A percentile compares a stretch with the other conserved stretches of the same genome.
phyloP scores from a whole-genome alignment of 2,888 invertebrate genomes.

The Nephrotoma flavescens region DNA sequence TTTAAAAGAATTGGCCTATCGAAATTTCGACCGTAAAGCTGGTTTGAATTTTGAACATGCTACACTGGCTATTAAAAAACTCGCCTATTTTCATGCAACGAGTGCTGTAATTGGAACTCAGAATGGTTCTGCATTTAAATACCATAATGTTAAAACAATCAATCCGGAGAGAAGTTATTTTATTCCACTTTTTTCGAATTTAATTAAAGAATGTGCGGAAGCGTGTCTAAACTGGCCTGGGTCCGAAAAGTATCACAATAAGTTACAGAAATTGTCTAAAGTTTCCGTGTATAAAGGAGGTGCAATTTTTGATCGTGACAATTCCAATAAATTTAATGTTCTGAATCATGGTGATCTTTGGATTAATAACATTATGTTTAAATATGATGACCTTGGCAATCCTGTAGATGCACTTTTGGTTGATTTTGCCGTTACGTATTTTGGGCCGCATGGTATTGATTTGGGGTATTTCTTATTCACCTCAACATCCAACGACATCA shows the following conservation, averaged over 20 bases:
- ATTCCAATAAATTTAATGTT: neutral
- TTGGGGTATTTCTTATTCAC: neutral
- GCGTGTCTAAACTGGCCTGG: neutral
- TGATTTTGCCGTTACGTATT: slow-evolving; percentile 1
- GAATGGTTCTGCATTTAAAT: neutral
- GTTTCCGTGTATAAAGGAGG: neutral
- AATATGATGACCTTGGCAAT: slow-evolving; percentile 7
- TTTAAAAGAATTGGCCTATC: slow-evolving; percentile 33
- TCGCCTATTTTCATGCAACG: slow-evolving; percentile 38
- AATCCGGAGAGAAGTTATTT: neutral
- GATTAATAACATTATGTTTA: slow-evolving; percentile 5
- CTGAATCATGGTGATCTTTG: slow-evolving; percentile 1
- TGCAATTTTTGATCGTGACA: neutral
- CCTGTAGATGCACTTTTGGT: slow-evolving; percentile 9
- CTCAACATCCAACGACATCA: neutral
- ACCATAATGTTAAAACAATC: neutral
- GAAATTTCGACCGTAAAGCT: slow-evolving; percentile 32
- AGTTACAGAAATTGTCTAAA: neutral
- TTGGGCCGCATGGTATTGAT: slow-evolving; percentile 1
- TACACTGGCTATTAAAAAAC: slow-evolving; percentile 31
- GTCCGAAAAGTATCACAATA: neutral
- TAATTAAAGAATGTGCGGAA: neutral
- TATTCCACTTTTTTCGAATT: slow-evolving; percentile 3
- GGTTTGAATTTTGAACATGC: slow-evolving; percentile 36
- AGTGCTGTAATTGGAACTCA: slow-evolving; percentile 31